phyloP scores from a whole-genome alignment of 1,140 invertebrate species.

The Melipona quadrifasciata region DNA sequence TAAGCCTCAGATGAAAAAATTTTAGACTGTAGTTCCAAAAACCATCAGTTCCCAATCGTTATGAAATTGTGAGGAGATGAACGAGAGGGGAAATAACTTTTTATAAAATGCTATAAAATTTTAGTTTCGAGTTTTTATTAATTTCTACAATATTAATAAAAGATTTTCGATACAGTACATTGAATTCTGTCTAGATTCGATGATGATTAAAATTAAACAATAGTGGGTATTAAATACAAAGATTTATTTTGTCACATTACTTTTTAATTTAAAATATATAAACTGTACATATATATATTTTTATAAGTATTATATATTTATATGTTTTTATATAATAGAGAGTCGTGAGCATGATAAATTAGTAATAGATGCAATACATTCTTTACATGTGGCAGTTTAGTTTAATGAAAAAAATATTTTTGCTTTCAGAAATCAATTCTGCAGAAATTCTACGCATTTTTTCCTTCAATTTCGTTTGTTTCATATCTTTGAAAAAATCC shows the following conservation, averaged over 20 bases:
- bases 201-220: neutral
- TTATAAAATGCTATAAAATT: too few species aligned
- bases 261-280: slow-evolving; percentile 83
- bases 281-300: slow-evolving; percentile 78
- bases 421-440: slow-evolving; percentile 44
- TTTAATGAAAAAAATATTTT: slow-evolving; percentile 65
- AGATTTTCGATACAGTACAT: too few species aligned
- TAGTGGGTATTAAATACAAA: neutral
- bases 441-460: slow-evolving; percentile 4
- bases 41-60: too few species aligned
- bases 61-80: too few species aligned
- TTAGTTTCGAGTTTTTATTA: too few species aligned
- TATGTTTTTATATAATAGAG: slow-evolving; percentile 75
- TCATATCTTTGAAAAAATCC: slow-evolving; percentile 28
- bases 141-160: too few species aligned
- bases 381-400: slow-evolving; percentile 75
- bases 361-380: slow-evolving; percentile 75
- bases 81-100: too few species aligned
- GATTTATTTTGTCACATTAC: slow-evolving; percentile 73
- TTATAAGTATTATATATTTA: slow-evolving; percentile 76
- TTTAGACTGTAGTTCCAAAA: too few species aligned
- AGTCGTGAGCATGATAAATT: slow-evolving; percentile 79
- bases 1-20: too few species aligned
- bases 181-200: neutral
- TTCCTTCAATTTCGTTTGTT: slow-evolving; percentile 20